phyloP scores from a whole-genome alignment of 2,888 invertebrate species.

The Aphidoletes aphidimyza region DNA sequence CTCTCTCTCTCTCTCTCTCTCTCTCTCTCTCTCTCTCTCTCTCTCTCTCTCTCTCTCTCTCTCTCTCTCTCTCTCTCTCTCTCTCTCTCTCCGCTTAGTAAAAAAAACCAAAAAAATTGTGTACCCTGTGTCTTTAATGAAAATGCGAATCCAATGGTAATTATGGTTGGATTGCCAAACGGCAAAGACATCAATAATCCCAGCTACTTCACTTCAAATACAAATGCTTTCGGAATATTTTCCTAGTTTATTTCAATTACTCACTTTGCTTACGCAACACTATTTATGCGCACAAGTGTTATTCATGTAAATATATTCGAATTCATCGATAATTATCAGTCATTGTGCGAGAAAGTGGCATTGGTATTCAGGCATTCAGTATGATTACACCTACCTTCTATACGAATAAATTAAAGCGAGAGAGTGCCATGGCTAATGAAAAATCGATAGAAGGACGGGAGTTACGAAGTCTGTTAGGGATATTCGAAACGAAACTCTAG shows the following conservation, averaged over 20 bases:
- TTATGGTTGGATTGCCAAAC: not conserved
- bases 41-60: no score
- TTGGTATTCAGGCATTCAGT: no score
- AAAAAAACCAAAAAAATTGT: not conserved
- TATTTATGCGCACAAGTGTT: constrained; percentile 28
- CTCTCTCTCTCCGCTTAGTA: no score
- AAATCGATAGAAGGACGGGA: no score
- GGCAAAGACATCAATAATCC: not conserved
- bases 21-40: no score
- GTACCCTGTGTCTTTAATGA: not conserved
- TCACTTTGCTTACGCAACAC: not conserved
- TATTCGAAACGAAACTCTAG: no score
- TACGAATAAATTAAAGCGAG: no score
- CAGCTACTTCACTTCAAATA: not conserved
- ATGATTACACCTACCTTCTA: no score
- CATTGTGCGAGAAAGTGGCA: not conserved
- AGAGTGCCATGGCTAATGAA: no score
- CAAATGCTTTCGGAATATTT: not conserved
- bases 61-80: no score
- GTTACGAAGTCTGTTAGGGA: no score
- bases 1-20: no score
- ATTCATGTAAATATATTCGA: constrained; percentile 39
- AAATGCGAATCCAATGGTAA: constrained; percentile 17
- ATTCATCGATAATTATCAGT: constrained; percentile 31
- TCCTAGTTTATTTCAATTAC: not conserved